These are phyloP conservation scores for Ruditapes philippinarum DNA, from an alignment of 1,140 invertebrate genomes.

Conservation along the genomic window DNA sequence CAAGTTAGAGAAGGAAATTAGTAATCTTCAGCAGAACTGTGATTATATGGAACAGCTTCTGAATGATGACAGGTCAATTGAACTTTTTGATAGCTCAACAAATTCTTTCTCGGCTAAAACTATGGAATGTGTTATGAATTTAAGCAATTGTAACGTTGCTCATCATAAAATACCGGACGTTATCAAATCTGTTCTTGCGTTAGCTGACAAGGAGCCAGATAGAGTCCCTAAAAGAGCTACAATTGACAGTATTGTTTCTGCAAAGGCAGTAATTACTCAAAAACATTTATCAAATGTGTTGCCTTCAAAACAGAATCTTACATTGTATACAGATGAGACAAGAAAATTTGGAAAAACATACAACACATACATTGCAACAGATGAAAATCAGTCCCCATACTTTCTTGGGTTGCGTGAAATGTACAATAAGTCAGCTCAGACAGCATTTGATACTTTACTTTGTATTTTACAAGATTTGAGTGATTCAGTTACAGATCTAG, in stretches of 20 bases:
- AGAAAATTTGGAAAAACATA: slow-evolving; percentile 65
- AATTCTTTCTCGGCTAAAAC: no score
- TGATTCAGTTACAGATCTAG: background rate
- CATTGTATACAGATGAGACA: slow-evolving; percentile 62
- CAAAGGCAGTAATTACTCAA: slow-evolving; percentile 45
- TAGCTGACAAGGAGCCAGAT: no score
- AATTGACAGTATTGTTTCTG: slow-evolving; percentile 46
- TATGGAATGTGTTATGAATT: no score
- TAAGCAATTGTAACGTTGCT: no score
- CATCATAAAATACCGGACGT: no score
- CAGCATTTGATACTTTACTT: slow-evolving; percentile 58
- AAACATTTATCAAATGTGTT: slow-evolving; percentile 40
- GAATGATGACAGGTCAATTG: no score
- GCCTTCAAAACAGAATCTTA: background rate
- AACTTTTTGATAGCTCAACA: no score
- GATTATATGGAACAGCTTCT: no score
- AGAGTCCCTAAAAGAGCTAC: background rate
- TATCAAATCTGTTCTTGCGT: no score
- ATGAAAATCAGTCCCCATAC: slow-evolving; percentile 54
- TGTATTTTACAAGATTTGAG: slow-evolving; percentile 49
- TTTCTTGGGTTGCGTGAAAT: slow-evolving; percentile 67
- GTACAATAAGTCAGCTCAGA: slow-evolving; percentile 50
- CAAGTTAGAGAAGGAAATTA: no score
- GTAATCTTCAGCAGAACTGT: no score
- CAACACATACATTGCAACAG: slow-evolving; percentile 49